A percentile compares a stretch with the other conserved stretches of the same genome.
phyloP scores from a whole-genome alignment of 2,113 vertebrate genomes.

The Chlorodrepanis virens region DNA sequence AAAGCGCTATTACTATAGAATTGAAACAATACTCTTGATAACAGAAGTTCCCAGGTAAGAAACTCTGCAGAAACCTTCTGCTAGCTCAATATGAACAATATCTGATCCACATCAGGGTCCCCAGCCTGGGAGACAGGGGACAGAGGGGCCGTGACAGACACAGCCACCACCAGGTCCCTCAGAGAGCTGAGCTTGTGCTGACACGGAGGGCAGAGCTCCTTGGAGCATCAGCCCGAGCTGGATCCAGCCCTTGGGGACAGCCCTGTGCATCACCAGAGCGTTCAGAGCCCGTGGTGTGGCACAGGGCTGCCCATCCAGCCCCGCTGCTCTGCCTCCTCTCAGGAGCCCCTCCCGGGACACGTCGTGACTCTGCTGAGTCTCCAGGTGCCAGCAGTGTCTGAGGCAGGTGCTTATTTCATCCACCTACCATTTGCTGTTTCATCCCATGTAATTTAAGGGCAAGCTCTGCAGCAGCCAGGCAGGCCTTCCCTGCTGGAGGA shows the following conservation, averaged over 20 bases:
- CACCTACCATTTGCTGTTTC: neutral
- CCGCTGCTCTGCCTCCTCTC: neutral
- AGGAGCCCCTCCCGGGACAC: neutral
- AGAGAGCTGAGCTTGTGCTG: neutral
- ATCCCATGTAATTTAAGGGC: neutral
- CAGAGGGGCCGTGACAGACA: neutral
- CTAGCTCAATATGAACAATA: neutral
- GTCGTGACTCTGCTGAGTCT: neutral
- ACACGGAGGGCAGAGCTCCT: neutral
- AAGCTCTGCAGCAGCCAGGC: neutral
- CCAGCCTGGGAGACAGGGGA: neutral
- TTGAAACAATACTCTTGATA: neutral
- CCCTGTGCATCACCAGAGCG: rapidly evolving
- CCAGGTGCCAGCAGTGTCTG: neutral
- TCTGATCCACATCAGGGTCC: neutral
- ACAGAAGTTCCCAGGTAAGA: neutral
- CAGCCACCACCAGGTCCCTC: neutral
- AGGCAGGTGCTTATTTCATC: neutral
- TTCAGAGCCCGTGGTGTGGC: rapidly evolving
- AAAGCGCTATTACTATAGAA: neutral
- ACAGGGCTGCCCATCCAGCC: rapidly evolving
- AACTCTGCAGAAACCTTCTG: neutral
- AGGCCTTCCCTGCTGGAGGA: neutral
- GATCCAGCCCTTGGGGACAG: neutral
- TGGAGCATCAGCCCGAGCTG: rapidly evolving